These are phyloP conservation scores for Rallus limicola DNA, from an alignment of 2,113 vertebrate species.

Conservation along the genomic window DNA sequence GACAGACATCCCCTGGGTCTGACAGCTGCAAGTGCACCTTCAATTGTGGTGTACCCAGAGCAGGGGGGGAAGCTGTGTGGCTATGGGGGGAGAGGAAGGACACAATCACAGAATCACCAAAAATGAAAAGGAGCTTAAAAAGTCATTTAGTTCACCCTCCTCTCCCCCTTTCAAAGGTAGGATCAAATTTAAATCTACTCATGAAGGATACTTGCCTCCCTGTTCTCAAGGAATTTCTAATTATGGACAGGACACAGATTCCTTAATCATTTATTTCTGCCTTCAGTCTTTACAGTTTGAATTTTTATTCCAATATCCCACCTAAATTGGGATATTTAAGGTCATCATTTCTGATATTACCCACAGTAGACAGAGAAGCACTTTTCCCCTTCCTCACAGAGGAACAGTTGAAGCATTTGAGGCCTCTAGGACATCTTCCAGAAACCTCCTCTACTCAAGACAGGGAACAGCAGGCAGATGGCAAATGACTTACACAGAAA, in stretches of 20 bases:
- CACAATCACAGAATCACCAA: neutral
- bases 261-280: neutral
- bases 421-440: neutral
- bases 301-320: neutral
- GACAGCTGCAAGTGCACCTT: neutral
- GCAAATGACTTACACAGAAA: conserved; percentile 6
- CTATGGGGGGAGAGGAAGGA: accelerated
- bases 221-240: neutral
- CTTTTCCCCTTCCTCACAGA: neutral
- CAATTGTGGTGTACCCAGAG: accelerated
- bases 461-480: neutral
- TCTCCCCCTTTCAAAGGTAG: neutral
- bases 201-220: neutral
- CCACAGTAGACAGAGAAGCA: neutral
- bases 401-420: neutral
- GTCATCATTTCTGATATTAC: neutral
- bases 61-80: no score
- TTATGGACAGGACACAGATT: neutral
- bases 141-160: neutral
- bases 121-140: neutral
- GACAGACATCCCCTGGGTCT: neutral
- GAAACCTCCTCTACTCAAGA: neutral
- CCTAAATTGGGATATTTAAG: neutral
- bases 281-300: neutral
- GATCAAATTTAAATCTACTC: neutral